Conservation (phyloP, 2,113 vertebrate genomes). For the Cavia aperea region DNA sequence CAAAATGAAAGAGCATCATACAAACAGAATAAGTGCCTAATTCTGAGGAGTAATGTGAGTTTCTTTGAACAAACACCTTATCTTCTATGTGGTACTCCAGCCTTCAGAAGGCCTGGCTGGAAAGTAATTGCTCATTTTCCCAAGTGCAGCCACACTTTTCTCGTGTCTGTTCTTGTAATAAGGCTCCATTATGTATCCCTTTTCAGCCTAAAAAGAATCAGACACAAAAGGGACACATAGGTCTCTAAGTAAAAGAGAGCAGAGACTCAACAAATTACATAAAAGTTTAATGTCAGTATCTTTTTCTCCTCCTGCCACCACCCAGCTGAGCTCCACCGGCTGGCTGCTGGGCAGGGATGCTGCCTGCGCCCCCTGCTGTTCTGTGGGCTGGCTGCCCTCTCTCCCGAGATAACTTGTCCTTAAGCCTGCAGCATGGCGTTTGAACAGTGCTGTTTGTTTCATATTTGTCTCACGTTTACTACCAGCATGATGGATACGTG, state of each 20-base stretch:
- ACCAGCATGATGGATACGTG: neutral
- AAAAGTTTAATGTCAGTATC: neutral
- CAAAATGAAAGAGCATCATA: neutral
- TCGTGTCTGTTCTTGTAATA: neutral
- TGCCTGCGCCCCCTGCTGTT: neutral
- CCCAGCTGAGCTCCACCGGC: neutral
- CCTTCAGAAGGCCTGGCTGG: neutral
- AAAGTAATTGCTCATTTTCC: neutral
- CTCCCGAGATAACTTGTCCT: neutral
- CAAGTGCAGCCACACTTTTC: neutral
- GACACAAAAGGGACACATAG: neutral
- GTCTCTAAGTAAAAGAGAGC: neutral
- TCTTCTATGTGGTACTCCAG: neutral
- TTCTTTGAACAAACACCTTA: neutral
- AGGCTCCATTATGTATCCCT: neutral
- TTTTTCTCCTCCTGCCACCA: neutral
- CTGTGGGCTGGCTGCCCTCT: neutral
- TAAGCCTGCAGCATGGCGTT: neutral
- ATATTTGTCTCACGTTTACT: neutral
- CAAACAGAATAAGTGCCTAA: neutral
- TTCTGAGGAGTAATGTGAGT: neutral
- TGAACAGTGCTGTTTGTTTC: neutral
- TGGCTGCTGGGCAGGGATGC: neutral
- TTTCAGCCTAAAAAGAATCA: constrained; percentile 1
- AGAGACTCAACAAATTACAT: neutral